phyloP scores from a whole-genome alignment of 1,140 invertebrate species.

The Proctacanthus coquilletti region DNA sequence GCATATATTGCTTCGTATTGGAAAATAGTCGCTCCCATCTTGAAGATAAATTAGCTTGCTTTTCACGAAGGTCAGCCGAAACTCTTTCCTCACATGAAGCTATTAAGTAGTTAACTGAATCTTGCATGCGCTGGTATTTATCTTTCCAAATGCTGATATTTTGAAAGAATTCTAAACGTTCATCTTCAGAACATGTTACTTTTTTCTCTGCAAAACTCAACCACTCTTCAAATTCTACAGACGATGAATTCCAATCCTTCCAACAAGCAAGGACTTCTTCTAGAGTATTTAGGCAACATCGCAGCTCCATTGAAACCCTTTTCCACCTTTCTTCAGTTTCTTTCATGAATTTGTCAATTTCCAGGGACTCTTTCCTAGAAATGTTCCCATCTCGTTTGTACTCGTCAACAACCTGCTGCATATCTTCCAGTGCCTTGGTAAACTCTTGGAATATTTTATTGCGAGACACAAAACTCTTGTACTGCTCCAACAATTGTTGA shows the following conservation, averaged over 20 bases:
- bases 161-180: constrained; percentile 77
- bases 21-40: constrained; percentile 71
- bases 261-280: constrained; percentile 81
- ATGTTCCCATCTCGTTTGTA: constrained; percentile 76
- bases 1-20: constrained; percentile 68
- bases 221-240: constrained; percentile 65
- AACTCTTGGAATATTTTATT: constrained; percentile 90
- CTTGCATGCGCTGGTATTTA: constrained; percentile 63
- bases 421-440: constrained; percentile 79
- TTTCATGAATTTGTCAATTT: constrained; percentile 70
- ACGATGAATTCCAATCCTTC: constrained; percentile 61
- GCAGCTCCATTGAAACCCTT: constrained; percentile 73
- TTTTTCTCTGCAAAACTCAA: constrained; percentile 62
- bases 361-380: constrained; percentile 55
- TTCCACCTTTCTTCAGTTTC: constrained; percentile 81
- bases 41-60: constrained; percentile 50
- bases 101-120: constrained; percentile 74
- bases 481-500: constrained; percentile 69
- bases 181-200: constrained; percentile 60
- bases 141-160: constrained; percentile 82
- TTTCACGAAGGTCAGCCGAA: constrained; percentile 57
- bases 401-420: constrained; percentile 80
- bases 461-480: constrained; percentile 77
- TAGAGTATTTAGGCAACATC: constrained; percentile 74
- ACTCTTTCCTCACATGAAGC: constrained; percentile 73